Percentiles rank a stretch among this genome's conserved stretches.
Evolutionary conservation across 2,797 vertebrate genomes (phyloP).

Genomic region (Chrysocyon brachyurus): DNA sequence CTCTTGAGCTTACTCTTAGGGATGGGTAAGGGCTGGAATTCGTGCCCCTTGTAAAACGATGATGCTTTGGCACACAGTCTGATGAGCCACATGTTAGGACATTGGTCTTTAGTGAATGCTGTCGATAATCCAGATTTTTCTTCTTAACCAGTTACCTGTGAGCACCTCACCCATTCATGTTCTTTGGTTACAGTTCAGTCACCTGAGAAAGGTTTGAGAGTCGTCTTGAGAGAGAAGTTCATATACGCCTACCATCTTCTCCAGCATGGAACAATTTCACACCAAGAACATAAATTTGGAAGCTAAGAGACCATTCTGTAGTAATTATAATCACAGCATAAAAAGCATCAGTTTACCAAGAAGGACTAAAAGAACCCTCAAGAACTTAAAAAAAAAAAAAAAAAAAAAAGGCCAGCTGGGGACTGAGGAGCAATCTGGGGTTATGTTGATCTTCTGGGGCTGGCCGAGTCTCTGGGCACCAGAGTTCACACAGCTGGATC

Average conservation of each 20-base stretch:
- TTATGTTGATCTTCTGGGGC: conserved; percentile 58
- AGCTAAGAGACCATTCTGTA: not conserved
- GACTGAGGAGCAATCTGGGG: conserved; percentile 74
- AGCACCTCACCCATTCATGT: not conserved
- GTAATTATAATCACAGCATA: not conserved
- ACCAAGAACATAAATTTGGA: conserved; percentile 30
- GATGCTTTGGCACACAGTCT: no score
- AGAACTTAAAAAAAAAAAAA: not conserved
- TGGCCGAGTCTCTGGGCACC: conserved; percentile 75
- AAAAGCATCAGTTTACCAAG: conserved; percentile 12
- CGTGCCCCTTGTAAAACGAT: not conserved
- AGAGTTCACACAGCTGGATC: conserved; percentile 76
- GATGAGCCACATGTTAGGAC: not conserved
- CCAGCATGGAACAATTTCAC: not conserved
- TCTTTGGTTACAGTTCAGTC: conserved; percentile 53
- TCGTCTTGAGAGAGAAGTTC: conserved; percentile 7
- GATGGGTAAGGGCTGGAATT: not conserved
- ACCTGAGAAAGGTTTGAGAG: conserved; percentile 47
- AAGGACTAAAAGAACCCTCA: not conserved
- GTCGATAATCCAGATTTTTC: not conserved
- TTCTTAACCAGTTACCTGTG: not conserved
- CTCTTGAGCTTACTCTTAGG: not conserved
- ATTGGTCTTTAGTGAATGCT: not conserved
- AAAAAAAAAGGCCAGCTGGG: conserved; percentile 29
- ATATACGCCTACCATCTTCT: not conserved